Conservation (phyloP, 2,888 invertebrate genomes). For the Exocentrus adspersus region DNA sequence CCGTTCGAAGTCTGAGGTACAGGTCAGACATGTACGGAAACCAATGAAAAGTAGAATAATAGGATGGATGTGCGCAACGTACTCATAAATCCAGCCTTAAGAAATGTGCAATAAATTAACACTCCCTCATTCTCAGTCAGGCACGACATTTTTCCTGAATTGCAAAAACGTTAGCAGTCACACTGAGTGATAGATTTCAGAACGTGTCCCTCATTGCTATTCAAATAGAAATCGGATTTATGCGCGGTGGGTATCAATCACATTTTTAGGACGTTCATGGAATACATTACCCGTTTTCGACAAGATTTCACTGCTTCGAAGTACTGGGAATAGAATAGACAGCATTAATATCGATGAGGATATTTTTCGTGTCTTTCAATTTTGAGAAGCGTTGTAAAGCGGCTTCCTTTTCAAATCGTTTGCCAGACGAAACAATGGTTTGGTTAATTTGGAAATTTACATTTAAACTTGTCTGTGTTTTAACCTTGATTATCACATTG, state of each 20-base stretch:
- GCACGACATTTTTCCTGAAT: slow-evolving; percentile 8
- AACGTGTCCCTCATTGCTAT: slow-evolving; percentile 46
- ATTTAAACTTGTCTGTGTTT: too few species aligned
- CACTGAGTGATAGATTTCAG: slow-evolving; percentile 22
- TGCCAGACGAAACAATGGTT: background rate
- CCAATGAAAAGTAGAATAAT: too few species aligned
- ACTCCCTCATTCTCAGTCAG: slow-evolving; percentile 16
- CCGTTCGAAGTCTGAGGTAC: too few species aligned
- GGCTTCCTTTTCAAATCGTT: background rate
- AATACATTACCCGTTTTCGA: slow-evolving; percentile 52
- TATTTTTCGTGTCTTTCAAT: background rate
- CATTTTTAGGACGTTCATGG: slow-evolving; percentile 52
- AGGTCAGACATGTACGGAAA: too few species aligned
- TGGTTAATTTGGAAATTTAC: background rate
- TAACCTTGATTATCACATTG: too few species aligned
- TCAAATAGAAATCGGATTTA: slow-evolving; percentile 46
- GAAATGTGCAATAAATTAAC: background rate
- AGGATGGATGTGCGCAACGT: too few species aligned
- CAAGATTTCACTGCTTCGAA: slow-evolving; percentile 44
- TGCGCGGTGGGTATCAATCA: slow-evolving; percentile 51
- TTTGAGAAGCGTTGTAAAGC: background rate
- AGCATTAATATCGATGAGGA: slow-evolving; percentile 6
- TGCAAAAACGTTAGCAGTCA: slow-evolving; percentile 22
- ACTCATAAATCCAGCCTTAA: too few species aligned
- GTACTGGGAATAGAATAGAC: slow-evolving; percentile 33